Evolutionary conservation across 1,140 invertebrate species (phyloP).

Genomic region (Drosophila sturtevanti): DNA sequence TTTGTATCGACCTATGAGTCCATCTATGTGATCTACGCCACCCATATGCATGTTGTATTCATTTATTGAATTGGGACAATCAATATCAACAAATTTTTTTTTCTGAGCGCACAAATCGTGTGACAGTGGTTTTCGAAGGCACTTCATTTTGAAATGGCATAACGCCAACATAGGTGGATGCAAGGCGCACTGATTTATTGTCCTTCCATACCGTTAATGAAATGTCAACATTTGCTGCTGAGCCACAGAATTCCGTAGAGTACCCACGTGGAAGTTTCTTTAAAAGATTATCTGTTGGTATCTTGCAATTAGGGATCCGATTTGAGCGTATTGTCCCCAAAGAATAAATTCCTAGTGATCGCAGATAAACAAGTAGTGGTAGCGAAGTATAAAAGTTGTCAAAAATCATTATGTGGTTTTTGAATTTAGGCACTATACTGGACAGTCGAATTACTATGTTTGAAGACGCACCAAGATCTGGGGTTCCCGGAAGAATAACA

Average conservation of each 20-base stretch:
- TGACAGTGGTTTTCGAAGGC: not conserved
- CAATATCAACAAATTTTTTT: too few species aligned
- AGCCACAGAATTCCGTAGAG: too few species aligned
- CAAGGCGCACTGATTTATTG: too few species aligned
- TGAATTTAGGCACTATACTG: constrained; percentile 2
- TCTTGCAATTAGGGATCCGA: constrained; percentile 10
- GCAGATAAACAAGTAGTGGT: not conserved
- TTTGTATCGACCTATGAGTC: too few species aligned
- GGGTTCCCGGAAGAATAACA: not conserved
- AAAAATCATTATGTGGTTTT: too few species aligned
- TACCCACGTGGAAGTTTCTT: constrained; percentile 3
- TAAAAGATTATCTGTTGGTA: constrained; percentile 8
- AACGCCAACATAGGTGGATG: too few species aligned
- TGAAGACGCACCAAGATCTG: not conserved
- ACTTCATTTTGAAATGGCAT: constrained; percentile 5
- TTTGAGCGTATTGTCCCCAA: constrained; percentile 17
- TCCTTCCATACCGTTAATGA: too few species aligned
- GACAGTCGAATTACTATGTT: not conserved
- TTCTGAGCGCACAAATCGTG: constrained; percentile 8
- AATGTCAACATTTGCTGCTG: too few species aligned
- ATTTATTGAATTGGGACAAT: too few species aligned
- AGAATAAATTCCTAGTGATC: constrained; percentile 5
- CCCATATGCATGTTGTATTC: too few species aligned
- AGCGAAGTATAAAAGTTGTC: constrained; percentile 1
- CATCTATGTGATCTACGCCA: too few species aligned